phyloP scores from a whole-genome alignment of 92 coral and sea anemone species.

The Palythoa heliodiscus region DNA sequence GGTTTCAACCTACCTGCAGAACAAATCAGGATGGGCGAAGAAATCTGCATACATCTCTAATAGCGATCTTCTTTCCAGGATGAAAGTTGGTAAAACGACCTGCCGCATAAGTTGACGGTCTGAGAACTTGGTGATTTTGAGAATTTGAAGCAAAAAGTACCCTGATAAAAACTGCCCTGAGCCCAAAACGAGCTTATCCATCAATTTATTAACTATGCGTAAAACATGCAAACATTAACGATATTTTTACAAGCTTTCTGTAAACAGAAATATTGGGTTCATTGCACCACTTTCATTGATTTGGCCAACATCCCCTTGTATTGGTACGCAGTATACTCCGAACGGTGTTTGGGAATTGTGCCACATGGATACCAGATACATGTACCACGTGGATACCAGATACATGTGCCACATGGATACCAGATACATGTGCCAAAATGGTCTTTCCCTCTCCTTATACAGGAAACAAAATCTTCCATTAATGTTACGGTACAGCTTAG shows the following conservation, averaged over 20 bases:
- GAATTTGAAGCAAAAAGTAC: not conserved
- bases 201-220: not conserved
- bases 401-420: too few species aligned
- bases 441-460: too few species aligned
- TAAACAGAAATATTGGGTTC: not conserved
- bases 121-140: not conserved
- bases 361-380: too few species aligned
- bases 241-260: not conserved
- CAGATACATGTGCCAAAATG: too few species aligned
- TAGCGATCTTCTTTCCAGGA: constrained; percentile 93
- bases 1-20: constrained; percentile 66
- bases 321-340: not conserved
- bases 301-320: not conserved
- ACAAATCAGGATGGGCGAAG: constrained; percentile 95
- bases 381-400: too few species aligned
- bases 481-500: too few species aligned
- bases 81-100: constrained; percentile 98
- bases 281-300: not conserved
- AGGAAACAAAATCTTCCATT: too few species aligned
- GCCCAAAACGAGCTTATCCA: not conserved
- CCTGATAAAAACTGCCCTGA: not conserved
- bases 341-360: too few species aligned
- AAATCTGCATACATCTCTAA: constrained; percentile 99
- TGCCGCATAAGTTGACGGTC: not conserved
- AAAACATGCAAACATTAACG: not conserved